These are phyloP conservation scores for Nomia melanderi DNA, from an alignment of 1,140 invertebrate species.

Conservation along the genomic window DNA sequence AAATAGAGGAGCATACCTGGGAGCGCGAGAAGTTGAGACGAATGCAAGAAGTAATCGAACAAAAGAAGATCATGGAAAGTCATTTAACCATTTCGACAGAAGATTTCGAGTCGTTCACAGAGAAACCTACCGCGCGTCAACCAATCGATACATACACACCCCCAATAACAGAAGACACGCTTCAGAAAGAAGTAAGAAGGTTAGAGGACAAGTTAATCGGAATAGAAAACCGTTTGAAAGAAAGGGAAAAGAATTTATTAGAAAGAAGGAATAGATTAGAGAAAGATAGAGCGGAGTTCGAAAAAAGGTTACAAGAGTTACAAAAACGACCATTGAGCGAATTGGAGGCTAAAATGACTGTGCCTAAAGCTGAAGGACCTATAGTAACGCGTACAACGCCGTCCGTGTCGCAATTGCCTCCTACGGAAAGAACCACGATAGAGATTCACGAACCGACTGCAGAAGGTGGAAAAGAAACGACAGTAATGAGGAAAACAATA, in stretches of 20 bases:
- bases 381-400: neutral
- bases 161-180: neutral
- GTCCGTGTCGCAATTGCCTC: conserved; percentile 5
- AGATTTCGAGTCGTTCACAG: too few relatives aligned
- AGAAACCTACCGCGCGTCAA: too few relatives aligned
- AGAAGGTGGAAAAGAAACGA: neutral
- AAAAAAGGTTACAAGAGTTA: neutral
- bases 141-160: too few relatives aligned
- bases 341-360: neutral
- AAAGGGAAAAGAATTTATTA: neutral
- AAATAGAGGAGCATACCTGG: neutral
- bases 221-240: neutral
- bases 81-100: fast-evolving
- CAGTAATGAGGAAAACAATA: neutral
- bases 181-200: neutral
- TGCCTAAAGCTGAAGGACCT: neutral
- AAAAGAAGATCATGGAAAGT: neutral
- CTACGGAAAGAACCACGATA: conserved; percentile 5
- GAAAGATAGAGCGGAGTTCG: conserved; percentile 13
- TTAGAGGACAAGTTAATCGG: neutral
- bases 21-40: neutral
- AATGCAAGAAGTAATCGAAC: neutral
- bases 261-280: neutral
- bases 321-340: neutral
- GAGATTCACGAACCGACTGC: conserved; percentile 12